These are phyloP conservation scores for Thecophora atra DNA, from an alignment of 2,888 invertebrate species.

Conservation along the genomic window DNA sequence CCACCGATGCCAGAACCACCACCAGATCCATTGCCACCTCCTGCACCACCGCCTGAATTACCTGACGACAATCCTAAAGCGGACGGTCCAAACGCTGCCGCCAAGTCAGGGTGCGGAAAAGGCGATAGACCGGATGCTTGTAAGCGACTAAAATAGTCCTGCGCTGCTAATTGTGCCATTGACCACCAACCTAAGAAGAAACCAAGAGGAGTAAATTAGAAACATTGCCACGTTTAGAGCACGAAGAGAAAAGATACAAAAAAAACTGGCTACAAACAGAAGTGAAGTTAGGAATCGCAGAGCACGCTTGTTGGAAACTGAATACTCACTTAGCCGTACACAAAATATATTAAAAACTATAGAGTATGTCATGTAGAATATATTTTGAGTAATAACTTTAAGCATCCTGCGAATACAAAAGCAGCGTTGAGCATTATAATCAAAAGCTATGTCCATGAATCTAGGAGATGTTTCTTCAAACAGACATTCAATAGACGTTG, in stretches of 20 bases:
- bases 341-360: no score
- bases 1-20: slow-evolving; percentile 61
- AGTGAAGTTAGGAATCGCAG: no score
- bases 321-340: no score
- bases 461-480: slow-evolving; percentile 47
- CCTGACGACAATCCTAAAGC: slow-evolving; percentile 60
- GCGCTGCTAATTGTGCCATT: slow-evolving; percentile 89
- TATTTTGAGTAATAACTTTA: no score
- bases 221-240: no score
- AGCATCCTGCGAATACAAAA: no score
- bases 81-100: slow-evolving; percentile 68
- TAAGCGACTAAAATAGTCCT: slow-evolving; percentile 85
- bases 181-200: slow-evolving; percentile 86
- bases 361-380: no score
- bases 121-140: slow-evolving; percentile 81
- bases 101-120: slow-evolving; percentile 75
- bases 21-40: slow-evolving; percentile 56
- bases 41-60: slow-evolving; percentile 55
- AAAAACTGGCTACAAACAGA: no score
- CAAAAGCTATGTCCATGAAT: background rate
- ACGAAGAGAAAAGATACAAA: no score
- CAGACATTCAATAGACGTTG: slow-evolving; percentile 37
- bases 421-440: background rate
- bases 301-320: no score
- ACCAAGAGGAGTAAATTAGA: no score